These are phyloP conservation scores for Melinaea menophilus DNA, from an alignment of 2,888 invertebrate species.

Conservation along the genomic window DNA sequence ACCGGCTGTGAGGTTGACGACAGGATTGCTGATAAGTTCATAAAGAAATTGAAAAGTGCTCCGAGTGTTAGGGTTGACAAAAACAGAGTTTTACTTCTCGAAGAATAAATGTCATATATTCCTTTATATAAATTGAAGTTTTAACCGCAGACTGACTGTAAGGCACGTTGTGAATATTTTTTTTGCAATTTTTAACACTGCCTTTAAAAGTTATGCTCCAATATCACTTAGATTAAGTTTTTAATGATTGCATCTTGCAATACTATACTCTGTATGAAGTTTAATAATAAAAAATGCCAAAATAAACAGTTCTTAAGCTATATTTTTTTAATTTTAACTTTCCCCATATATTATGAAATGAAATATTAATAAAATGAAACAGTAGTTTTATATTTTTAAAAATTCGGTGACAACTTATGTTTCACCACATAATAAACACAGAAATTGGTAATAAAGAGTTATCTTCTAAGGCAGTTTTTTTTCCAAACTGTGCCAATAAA, in stretches of 20 bases:
- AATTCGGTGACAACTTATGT: too few relatives aligned
- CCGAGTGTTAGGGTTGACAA: slow-evolving; percentile 80
- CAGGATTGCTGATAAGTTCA: slow-evolving; percentile 83
- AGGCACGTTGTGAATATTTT: slow-evolving; percentile 16
- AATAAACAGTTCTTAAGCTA: slow-evolving; percentile 18
- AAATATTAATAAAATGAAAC: background rate
- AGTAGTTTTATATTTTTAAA: too few relatives aligned
- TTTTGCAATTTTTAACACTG: slow-evolving; percentile 25
- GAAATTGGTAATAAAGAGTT: too few relatives aligned
- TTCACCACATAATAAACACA: too few relatives aligned
- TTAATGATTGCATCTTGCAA: slow-evolving; percentile 8
- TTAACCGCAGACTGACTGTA: slow-evolving; percentile 18
- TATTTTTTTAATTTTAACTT: slow-evolving; percentile 11
- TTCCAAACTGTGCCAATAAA: too few relatives aligned
- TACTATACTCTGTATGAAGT: slow-evolving; percentile 16
- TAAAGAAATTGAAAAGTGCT: slow-evolving; percentile 83
- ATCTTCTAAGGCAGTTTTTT: too few relatives aligned
- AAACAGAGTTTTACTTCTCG: slow-evolving; percentile 72
- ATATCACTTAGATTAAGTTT: slow-evolving; percentile 19
- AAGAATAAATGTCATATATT: slow-evolving; percentile 29
- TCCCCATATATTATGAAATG: background rate
- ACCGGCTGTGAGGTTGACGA: slow-evolving; percentile 75
- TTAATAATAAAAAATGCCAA: slow-evolving; percentile 13
- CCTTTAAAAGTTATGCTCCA: slow-evolving; percentile 19
- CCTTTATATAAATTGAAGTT: slow-evolving; percentile 7